A percentile compares a stretch with the other conserved stretches of the same genome.
Conservation (phyloP, 2,888 invertebrate genomes). For the Caenorhabditis sinica region DNA sequence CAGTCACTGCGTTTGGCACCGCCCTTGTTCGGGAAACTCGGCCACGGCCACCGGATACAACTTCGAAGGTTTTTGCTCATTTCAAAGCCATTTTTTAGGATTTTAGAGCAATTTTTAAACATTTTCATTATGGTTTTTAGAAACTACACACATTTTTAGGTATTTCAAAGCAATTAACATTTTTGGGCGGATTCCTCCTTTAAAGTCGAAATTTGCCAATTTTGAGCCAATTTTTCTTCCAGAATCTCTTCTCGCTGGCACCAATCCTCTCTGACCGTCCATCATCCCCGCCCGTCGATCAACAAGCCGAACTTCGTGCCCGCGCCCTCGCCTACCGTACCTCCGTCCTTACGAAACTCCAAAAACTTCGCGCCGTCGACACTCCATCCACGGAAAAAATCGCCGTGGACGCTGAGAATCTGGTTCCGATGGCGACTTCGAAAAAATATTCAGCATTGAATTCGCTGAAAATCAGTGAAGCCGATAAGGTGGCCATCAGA, state of each 20-base stretch:
- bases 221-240: neutral
- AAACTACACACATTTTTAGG: too few species aligned
- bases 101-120: too few species aligned
- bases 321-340: conserved; percentile 52
- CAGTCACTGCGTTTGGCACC: too few species aligned
- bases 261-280: conserved; percentile 44
- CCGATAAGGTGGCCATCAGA: conserved; percentile 72
- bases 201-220: too few species aligned
- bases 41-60: too few species aligned
- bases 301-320: conserved; percentile 38
- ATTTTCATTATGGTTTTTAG: too few species aligned
- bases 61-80: too few species aligned
- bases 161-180: too few species aligned
- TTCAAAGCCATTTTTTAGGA: too few species aligned
- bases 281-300: conserved; percentile 32
- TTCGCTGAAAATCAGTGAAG: conserved; percentile 62
- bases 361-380: conserved; percentile 18
- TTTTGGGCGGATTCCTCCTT: too few species aligned
- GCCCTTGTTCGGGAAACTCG: too few species aligned
- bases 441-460: conserved; percentile 66
- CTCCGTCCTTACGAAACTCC: conserved; percentile 44
- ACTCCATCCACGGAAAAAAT: neutral
- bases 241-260: conserved; percentile 52
- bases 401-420: conserved; percentile 55
- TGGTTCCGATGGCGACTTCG: conserved; percentile 68